Percentiles rank a stretch among this genome's conserved stretches.
Evolutionary conservation across 1,140 invertebrate species (phyloP).

Genomic region (Neuroterus valhalla): DNA sequence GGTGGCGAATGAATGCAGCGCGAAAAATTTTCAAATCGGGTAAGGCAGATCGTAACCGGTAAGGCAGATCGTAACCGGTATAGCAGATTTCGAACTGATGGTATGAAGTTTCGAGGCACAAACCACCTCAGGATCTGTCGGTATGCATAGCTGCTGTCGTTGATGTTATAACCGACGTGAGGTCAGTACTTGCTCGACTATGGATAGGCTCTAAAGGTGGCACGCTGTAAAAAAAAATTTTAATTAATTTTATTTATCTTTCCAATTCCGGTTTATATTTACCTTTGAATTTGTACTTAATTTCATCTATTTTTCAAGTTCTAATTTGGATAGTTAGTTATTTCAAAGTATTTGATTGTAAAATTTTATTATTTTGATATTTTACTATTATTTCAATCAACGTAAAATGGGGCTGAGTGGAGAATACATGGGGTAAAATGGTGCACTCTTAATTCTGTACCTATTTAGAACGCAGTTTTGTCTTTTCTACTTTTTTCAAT

Average conservation of each 20-base stretch:
- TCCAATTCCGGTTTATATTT: too few species aligned
- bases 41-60: conserved; percentile 49
- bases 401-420: too few species aligned
- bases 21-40: conserved; percentile 34
- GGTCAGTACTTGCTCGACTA: conserved; percentile 62
- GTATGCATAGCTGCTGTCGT: conserved; percentile 61
- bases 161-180: conserved; percentile 67
- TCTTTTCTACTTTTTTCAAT: too few species aligned
- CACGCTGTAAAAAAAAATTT: conserved; percentile 62
- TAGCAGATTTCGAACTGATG: background rate
- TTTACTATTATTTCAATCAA: too few species aligned
- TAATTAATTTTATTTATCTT: conserved; percentile 4
- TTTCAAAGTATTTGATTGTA: background rate
- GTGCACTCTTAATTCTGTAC: too few species aligned
- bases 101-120: conserved; percentile 1
- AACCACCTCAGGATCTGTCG: conserved; percentile 59
- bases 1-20: background rate
- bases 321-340: too few species aligned
- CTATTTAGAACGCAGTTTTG: too few species aligned
- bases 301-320: too few species aligned
- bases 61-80: conserved; percentile 36
- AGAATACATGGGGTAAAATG: too few species aligned
- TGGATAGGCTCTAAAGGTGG: conserved; percentile 71
- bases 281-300: too few species aligned
- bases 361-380: conserved; percentile 30